phyloP scores from a whole-genome alignment of 2,797 vertebrate species.

The Phoeniculus purpureus region DNA sequence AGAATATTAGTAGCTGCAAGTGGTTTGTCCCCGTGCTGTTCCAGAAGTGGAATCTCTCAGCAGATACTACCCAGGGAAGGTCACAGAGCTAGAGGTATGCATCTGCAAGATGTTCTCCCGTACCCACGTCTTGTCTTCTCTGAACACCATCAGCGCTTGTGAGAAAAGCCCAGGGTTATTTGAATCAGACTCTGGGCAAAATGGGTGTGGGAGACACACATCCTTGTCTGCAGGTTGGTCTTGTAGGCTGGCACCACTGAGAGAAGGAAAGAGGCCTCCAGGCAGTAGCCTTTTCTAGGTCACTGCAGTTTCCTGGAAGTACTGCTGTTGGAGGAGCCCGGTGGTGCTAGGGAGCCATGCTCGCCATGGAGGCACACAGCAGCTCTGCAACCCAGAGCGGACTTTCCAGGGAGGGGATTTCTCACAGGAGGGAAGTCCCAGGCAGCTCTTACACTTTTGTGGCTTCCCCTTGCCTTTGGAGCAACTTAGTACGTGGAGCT shows the following conservation, averaged over 20 bases:
- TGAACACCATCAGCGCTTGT: neutral
- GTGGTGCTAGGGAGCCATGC: neutral
- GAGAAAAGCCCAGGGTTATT: neutral
- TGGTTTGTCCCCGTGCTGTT: neutral
- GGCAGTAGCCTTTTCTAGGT: neutral
- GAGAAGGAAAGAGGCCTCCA: neutral
- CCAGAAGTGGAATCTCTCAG: neutral
- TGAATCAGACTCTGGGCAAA: neutral
- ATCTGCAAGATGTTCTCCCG: neutral
- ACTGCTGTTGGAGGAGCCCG: accelerated
- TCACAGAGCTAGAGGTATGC: neutral
- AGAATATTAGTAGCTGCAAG: neutral
- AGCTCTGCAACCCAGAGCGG: neutral
- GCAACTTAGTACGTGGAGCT: neutral
- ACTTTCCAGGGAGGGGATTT: slow-evolving; percentile 28
- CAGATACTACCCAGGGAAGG: neutral
- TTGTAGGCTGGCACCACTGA: neutral
- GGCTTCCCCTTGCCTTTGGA: neutral
- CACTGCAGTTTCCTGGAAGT: neutral
- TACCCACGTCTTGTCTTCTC: accelerated
- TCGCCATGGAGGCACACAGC: neutral
- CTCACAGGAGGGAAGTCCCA: slow-evolving; percentile 26
- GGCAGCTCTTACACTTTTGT: neutral
- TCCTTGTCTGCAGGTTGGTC: neutral
- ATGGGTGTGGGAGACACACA: neutral